Base-by-base conservation (phyloP, 2,113 vertebrate species). In the Sclerurus mexicanus region DNA sequence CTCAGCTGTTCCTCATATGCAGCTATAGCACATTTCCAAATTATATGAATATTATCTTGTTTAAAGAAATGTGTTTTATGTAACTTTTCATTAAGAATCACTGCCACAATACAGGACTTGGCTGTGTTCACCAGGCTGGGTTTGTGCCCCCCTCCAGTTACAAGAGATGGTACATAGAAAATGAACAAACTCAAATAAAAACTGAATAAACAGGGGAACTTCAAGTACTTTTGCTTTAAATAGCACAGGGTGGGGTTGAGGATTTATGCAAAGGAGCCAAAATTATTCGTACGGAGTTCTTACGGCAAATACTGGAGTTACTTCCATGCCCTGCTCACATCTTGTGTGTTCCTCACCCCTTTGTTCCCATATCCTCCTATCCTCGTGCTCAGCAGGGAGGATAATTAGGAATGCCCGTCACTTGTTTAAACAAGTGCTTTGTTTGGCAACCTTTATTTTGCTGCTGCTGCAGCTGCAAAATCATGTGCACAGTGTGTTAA, bases 401-500 rank as follows among this genome's bases (percentile, higher is more conserved):
- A n/a, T 73, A 91, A 95, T 93, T 94, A 63, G 50, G 52, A 91
- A 92, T 87, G 74, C 66, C 62, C 72, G 59, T 76, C 87, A 88
- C 73, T 91, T 85, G 78, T 86, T 94, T 84, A 94, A 97, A 94
- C 89, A 94, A 93, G 94, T 12, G 80, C 86, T 94, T 92, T 88
- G 69, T 95, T 96, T 92, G 87, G 83, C 92, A 96, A 94, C 89
- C 85, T 96, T 96, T 97, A 56, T 92, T 87, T 95, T 93, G 37
- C 81, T 95, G 71, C 27, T 92, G 92, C 27, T 92, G 92, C 92
- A 80, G 91, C 93, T 96, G 93, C 87, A 94, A 89, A 96, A 89
- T 9, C 86, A 91, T 97, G 91, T 90, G 96, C 92, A 87, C 66
- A 96, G 92, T 82, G 90, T 95, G 96, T 96, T 97, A 95, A 97